Percentiles rank a stretch among this genome's conserved stretches.
These are phyloP conservation scores for Cataglyphis livida DNA, from an alignment of 2,888 invertebrate genomes.

Conservation along the genomic window DNA sequence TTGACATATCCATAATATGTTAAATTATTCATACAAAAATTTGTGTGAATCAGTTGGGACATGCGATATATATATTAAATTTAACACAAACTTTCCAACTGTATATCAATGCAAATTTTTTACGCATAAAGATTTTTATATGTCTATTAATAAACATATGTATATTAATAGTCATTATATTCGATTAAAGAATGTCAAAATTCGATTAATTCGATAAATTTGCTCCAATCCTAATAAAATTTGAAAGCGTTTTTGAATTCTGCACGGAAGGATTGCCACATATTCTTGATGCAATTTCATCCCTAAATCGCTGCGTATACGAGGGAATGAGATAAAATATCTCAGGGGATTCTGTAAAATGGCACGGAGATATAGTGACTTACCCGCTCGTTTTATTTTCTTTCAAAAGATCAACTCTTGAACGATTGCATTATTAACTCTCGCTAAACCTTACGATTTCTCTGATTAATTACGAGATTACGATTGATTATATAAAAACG, in stretches of 20 bases:
- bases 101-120: neutral
- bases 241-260: conserved; percentile 56
- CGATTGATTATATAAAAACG: conserved; percentile 39
- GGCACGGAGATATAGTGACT: conserved; percentile 42
- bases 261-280: conserved; percentile 53
- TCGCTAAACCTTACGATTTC: conserved; percentile 44
- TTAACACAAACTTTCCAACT: no score
- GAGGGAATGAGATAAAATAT: conserved; percentile 61
- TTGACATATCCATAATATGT: no score
- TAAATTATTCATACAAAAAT: no score
- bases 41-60: no score
- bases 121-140: neutral
- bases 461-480: conserved; percentile 68
- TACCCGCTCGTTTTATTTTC: conserved; percentile 64
- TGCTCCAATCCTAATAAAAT: conserved; percentile 5
- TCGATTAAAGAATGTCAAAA: conserved; percentile 2
- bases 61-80: no score
- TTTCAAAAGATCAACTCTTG: conserved; percentile 3
- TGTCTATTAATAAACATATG: neutral
- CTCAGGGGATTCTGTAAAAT: conserved; percentile 61
- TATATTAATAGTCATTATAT: conserved; percentile 19
- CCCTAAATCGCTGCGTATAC: conserved; percentile 59
- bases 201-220: no score
- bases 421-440: conserved; percentile 23
- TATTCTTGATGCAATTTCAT: conserved; percentile 60